Conservation (phyloP, 1,140 invertebrate genomes). For the Liolophura sinensis region DNA sequence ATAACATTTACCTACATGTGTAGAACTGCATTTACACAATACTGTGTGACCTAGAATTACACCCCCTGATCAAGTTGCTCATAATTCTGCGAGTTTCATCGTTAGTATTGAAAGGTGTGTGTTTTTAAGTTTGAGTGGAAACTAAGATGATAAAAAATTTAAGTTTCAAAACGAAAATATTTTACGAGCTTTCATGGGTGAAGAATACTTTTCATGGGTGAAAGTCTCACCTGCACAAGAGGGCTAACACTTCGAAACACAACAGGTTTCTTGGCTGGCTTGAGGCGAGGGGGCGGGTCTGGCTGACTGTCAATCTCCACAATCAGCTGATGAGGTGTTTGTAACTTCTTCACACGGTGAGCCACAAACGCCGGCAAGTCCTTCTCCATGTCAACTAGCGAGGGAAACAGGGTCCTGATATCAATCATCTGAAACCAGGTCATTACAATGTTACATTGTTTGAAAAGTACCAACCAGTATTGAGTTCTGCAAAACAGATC, state of each 20-base stretch:
- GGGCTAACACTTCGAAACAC: constrained; percentile 27
- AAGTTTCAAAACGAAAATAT: no score
- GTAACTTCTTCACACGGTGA: constrained; percentile 75
- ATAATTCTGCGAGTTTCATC: no score
- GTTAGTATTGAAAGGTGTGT: no score
- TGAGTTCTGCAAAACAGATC: not conserved
- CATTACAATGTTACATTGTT: not conserved
- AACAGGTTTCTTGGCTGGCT: constrained; percentile 40
- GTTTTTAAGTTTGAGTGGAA: no score
- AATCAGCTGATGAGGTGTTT: constrained; percentile 74
- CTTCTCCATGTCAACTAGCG: constrained; percentile 72
- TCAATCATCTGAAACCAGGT: constrained; percentile 69
- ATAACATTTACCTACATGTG: no score
- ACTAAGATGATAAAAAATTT: no score
- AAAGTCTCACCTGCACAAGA: constrained; percentile 34
- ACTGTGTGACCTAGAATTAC: no score
- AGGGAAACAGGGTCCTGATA: constrained; percentile 72
- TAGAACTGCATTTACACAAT: no score
- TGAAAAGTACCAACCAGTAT: not conserved
- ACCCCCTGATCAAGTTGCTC: no score
- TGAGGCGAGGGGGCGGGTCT: constrained; percentile 64
- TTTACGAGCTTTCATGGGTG: no score
- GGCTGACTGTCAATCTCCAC: constrained; percentile 73
- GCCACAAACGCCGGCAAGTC: constrained; percentile 80
- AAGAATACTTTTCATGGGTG: no score